A percentile compares a stretch with the other conserved stretches of the same genome.
Evolutionary conservation across 2,113 vertebrate species (phyloP).

Genomic region (Mionectes macconnelli): DNA sequence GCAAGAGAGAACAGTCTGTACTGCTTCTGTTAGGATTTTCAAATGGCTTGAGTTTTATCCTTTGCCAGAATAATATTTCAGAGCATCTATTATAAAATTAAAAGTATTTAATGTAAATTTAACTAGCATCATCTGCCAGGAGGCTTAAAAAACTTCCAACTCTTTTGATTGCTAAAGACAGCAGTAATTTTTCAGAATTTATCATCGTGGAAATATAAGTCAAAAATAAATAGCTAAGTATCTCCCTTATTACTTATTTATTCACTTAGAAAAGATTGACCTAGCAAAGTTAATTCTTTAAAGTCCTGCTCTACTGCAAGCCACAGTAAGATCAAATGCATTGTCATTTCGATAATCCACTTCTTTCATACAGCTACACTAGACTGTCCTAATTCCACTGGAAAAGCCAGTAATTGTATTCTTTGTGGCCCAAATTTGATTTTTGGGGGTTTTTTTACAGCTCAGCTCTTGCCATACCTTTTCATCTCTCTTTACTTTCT

Average conservation of each 20-base stretch:
- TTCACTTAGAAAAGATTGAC: neutral
- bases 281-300: neutral
- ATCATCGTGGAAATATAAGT: neutral
- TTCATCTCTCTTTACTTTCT: neutral
- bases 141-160: neutral
- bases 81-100: neutral
- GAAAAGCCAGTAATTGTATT: neutral
- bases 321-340: neutral
- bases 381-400: neutral
- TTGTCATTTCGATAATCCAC: neutral
- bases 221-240: neutral
- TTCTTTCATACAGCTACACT: neutral
- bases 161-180: neutral
- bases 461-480: neutral
- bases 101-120: neutral
- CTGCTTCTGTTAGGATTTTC: neutral
- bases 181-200: neutral
- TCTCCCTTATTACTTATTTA: neutral
- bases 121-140: neutral
- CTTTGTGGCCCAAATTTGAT: fast-evolving
- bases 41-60: neutral
- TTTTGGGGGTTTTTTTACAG: neutral
- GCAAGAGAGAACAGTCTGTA: neutral
- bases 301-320: neutral
- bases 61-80: neutral